phyloP scores from a whole-genome alignment of 2,888 invertebrate species.

The Tipula helvola region DNA sequence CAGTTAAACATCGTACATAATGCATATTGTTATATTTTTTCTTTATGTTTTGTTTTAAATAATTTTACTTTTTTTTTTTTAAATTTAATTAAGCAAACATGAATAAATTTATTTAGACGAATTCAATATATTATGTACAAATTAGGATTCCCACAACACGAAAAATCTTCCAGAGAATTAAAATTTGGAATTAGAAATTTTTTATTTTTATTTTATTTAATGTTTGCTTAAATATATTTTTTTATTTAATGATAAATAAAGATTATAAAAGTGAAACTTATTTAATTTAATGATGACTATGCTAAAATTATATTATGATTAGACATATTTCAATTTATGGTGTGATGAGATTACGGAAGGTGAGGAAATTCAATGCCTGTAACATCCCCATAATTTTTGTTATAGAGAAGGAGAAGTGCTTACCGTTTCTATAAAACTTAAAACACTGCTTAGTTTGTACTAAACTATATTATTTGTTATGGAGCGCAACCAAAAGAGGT shows the following conservation, averaged over 20 bases:
- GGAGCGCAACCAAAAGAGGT: no score
- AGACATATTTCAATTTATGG: background rate
- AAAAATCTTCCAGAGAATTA: background rate
- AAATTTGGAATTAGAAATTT: background rate
- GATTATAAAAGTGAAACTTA: background rate
- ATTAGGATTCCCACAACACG: background rate
- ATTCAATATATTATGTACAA: background rate
- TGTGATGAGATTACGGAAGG: background rate
- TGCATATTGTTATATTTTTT: background rate
- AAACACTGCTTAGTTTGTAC: no score
- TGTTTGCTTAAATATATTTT: background rate
- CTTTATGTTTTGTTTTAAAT: background rate
- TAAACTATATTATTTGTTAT: no score
- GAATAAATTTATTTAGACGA: background rate
- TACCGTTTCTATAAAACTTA: no score
- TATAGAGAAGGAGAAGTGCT: no score
- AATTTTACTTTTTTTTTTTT: background rate
- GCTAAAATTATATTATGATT: background rate
- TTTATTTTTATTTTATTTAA: background rate
- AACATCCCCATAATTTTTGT: no score
- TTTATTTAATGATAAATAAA: background rate
- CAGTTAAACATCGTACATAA: background rate
- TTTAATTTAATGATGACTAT: background rate
- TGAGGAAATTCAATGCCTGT: background rate
- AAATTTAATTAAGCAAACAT: background rate